A percentile compares a stretch with the other conserved stretches of the same genome.
phyloP scores from a whole-genome alignment of 2,888 invertebrate species.

The Phanerotoma sp. region DNA sequence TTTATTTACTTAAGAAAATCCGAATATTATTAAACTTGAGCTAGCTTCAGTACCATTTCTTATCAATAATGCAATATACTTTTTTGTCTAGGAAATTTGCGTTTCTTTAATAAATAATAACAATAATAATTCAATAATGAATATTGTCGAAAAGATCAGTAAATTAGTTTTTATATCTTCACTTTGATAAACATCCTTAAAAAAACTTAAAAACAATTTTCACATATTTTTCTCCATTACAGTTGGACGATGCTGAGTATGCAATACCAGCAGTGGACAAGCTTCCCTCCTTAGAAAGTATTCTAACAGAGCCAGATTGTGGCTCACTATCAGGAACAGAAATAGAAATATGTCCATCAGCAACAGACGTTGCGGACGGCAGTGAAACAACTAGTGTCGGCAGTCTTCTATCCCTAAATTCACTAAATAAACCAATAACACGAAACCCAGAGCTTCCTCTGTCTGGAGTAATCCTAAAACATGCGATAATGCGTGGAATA shows the following conservation, averaged over 20 bases:
- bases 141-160: too few relatives aligned
- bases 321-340: slow-evolving; percentile 64
- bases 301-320: slow-evolving; percentile 73
- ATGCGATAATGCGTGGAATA: slow-evolving; percentile 82
- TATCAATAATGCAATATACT: too few relatives aligned
- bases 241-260: slow-evolving; percentile 82
- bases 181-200: not conserved
- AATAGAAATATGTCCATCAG: slow-evolving; percentile 51
- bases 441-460: slow-evolving; percentile 54
- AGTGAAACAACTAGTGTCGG: slow-evolving; percentile 61
- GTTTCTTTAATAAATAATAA: too few relatives aligned
- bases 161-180: not conserved
- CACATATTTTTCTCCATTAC: slow-evolving; percentile 5
- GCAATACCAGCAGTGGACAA: slow-evolving; percentile 75
- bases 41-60: too few relatives aligned
- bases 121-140: too few relatives aligned
- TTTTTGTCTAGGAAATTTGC: too few relatives aligned
- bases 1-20: too few relatives aligned
- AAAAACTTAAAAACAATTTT: not conserved
- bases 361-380: slow-evolving; percentile 52
- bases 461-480: slow-evolving; percentile 70
- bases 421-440: slow-evolving; percentile 46
- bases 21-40: too few relatives aligned
- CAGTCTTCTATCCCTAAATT: slow-evolving; percentile 59
- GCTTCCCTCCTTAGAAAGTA: slow-evolving; percentile 78